Percentiles rank a stretch among this genome's conserved stretches.
Evolutionary conservation across 1,140 invertebrate genomes (phyloP).

Genomic region (Pseudobourletiella spinata): DNA sequence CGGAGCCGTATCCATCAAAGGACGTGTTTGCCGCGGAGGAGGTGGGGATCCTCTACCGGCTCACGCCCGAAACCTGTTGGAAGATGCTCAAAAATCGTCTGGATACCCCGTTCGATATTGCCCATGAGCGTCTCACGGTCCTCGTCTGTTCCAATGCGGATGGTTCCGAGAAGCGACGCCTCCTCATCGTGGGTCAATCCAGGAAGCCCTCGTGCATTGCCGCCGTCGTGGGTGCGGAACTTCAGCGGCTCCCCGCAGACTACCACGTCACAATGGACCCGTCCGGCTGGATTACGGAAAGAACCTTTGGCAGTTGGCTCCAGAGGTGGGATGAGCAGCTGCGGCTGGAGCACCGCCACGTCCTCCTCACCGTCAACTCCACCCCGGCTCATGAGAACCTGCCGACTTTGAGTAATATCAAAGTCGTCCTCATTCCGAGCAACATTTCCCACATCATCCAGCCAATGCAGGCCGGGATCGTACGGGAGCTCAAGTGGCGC

Average conservation of each 20-base stretch:
- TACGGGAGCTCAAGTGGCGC: neutral
- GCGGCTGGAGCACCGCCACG: neutral
- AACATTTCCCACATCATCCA: neutral
- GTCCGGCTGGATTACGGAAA: neutral
- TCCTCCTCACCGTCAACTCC: neutral
- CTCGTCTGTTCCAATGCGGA: neutral
- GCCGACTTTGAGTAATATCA: neutral
- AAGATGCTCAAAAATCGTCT: neutral
- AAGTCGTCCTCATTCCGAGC: neutral
- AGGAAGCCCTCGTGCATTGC: neutral
- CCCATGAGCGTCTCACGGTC: neutral
- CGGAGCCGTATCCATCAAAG: neutral
- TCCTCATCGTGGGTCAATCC: neutral
- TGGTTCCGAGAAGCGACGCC: neutral
- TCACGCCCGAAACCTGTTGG: neutral
- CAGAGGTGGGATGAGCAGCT: neutral
- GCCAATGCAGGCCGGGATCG: neutral
- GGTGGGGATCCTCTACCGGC: neutral
- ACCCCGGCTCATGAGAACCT: neutral
- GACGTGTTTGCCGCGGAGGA: neutral
- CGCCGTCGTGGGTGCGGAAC: neutral
- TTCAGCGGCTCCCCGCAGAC: neutral
- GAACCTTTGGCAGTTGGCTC: neutral
- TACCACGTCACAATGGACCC: neutral
- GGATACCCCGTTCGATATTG: neutral